These are phyloP conservation scores for Macquaria ambigua DNA, from an alignment of 2,113 vertebrate genomes.

Conservation along the genomic window DNA sequence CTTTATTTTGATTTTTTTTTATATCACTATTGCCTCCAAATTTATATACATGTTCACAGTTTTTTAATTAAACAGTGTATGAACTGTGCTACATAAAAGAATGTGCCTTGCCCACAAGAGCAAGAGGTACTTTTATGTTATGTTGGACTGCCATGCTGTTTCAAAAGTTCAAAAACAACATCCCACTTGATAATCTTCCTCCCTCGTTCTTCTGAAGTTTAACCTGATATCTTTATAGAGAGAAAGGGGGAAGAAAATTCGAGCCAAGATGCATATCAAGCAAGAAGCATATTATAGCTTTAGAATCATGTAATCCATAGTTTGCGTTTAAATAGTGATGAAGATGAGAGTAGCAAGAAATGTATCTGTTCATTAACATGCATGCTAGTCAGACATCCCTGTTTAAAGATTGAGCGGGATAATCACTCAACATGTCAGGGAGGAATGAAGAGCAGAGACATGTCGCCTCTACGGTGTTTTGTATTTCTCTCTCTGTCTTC, in stretches of 20 bases:
- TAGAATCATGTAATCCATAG: constrained; percentile 41
- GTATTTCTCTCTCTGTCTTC: not conserved
- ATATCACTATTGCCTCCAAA: not conserved
- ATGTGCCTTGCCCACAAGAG: not conserved
- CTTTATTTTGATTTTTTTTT: not conserved
- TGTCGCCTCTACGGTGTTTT: not conserved
- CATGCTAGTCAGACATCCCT: constrained; percentile 54
- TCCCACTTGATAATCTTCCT: not conserved
- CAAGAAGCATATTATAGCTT: constrained; percentile 24
- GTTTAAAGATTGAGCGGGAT: constrained; percentile 70
- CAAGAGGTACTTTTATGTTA: not conserved
- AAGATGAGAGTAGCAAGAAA: constrained; percentile 60
- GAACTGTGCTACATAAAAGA: not conserved
- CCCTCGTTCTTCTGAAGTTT: not conserved
- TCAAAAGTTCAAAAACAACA: not conserved
- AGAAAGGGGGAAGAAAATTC: not conserved
- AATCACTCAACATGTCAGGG: constrained; percentile 52
- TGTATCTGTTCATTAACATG: constrained; percentile 68
- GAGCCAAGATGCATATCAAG: constrained; percentile 8
- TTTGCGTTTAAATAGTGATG: constrained; percentile 71
- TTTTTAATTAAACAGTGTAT: too few relatives aligned
- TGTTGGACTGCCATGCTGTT: not conserved
- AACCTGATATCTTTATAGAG: not conserved
- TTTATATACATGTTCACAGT: not conserved
- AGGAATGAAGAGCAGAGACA: constrained; percentile 22